Evolutionary conservation across 2,888 invertebrate genomes (phyloP).

Genomic region (Chrysolina americana): DNA sequence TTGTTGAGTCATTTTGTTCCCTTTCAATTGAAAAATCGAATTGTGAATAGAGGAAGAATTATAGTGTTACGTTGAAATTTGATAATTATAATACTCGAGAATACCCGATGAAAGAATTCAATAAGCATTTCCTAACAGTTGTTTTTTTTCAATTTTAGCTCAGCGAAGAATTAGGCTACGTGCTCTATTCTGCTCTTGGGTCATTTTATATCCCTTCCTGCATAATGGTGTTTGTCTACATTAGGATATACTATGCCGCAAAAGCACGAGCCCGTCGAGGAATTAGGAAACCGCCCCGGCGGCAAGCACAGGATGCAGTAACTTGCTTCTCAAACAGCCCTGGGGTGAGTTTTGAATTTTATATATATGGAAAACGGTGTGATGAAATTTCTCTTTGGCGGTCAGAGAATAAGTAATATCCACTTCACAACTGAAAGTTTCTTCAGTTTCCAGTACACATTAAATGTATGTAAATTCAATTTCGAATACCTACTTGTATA

Average conservation of each 20-base stretch:
- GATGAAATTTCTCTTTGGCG: no score
- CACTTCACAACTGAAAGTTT: not conserved
- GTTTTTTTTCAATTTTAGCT: constrained; percentile 76
- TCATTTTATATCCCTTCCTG: constrained; percentile 99
- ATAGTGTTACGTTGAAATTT: no score
- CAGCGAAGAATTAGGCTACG: constrained; percentile 97
- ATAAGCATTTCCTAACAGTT: not conserved
- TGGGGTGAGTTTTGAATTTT: constrained; percentile 41
- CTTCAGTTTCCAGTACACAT: no score
- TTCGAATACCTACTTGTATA: no score
- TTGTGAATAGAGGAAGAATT: no score
- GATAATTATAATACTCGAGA: no score
- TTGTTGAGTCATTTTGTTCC: no score
- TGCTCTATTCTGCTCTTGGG: constrained; percentile 96
- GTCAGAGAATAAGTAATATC: not conserved
- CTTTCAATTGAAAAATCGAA: no score
- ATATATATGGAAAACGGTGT: not conserved
- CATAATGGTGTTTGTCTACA: constrained; percentile 99
- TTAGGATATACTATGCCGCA: constrained; percentile 97
- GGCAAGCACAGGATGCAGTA: constrained; percentile 70
- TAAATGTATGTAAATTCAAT: no score
- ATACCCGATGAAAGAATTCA: not conserved
- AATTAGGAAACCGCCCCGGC: constrained; percentile 85
- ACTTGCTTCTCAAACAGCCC: constrained; percentile 68
- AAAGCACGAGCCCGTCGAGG: constrained; percentile 91